phyloP scores from a whole-genome alignment of 1,140 invertebrate species.

The Anoplophora glabripennis region DNA sequence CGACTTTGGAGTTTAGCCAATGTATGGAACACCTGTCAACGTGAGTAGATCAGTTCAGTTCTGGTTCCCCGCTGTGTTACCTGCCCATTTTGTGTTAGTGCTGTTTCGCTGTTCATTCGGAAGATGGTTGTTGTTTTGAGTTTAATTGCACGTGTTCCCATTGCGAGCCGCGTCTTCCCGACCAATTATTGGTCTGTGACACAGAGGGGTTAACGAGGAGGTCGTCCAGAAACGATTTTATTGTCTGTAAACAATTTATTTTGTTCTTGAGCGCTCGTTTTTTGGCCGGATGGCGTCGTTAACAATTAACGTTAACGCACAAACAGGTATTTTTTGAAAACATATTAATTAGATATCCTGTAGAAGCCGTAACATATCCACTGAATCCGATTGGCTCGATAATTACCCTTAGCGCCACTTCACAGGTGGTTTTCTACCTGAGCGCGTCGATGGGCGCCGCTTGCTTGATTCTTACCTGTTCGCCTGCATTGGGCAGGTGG shows the following conservation, averaged over 20 bases:
- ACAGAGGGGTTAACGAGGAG: too few relatives aligned
- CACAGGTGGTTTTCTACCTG: slow-evolving; percentile 11
- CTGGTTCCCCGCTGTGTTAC: too few relatives aligned
- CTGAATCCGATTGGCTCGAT: neutral
- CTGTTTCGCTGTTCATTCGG: too few relatives aligned
- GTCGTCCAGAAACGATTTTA: too few relatives aligned
- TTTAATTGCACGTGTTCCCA: neutral
- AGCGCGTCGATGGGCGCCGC: neutral
- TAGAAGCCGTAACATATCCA: neutral
- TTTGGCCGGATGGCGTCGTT: slow-evolving; percentile 10
- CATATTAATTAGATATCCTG: neutral
- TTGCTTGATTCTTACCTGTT: slow-evolving; percentile 5
- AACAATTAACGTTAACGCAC: neutral
- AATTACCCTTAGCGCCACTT: neutral
- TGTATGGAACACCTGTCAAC: slow-evolving; percentile 66
- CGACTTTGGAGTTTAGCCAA: slow-evolving; percentile 68
- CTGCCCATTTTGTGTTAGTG: too few relatives aligned
- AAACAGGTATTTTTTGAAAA: slow-evolving; percentile 15
- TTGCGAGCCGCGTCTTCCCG: too few relatives aligned
- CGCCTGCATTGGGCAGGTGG: slow-evolving; percentile 23
- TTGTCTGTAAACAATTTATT: slow-evolving; percentile 15
- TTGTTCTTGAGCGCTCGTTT: too few relatives aligned
- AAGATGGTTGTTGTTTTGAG: neutral
- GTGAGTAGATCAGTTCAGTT: slow-evolving; percentile 53
- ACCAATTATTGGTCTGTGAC: too few relatives aligned